Conservation (phyloP, 2,113 vertebrate species). For the Cricetomys ansorgei region DNA sequence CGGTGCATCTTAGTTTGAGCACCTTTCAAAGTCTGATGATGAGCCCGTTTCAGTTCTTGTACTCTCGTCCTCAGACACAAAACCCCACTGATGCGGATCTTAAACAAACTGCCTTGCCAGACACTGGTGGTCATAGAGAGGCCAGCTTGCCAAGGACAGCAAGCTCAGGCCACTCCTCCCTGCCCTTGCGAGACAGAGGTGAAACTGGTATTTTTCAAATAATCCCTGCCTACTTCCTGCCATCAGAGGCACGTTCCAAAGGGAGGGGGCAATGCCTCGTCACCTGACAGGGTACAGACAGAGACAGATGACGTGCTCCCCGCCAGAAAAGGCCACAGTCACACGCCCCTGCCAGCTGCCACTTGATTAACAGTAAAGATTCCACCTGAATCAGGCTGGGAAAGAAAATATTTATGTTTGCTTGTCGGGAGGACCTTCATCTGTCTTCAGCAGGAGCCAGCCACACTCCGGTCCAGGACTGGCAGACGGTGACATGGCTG, state of each 20-base stretch:
- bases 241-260: conserved; percentile 20
- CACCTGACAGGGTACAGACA: conserved; percentile 18
- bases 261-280: not conserved
- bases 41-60: not conserved
- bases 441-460: conserved; percentile 54
- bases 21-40: conserved; percentile 56
- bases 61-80: not conserved
- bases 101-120: conserved; percentile 11
- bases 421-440: conserved; percentile 65
- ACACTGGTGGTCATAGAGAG: not conserved
- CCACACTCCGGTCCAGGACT: not conserved
- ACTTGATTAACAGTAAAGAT: conserved; percentile 71
- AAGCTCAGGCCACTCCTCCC: not conserved
- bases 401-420: conserved; percentile 77
- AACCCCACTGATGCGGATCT: not conserved
- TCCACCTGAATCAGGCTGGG: conserved; percentile 66
- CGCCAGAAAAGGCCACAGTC: conserved; percentile 46
- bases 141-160: conserved; percentile 29
- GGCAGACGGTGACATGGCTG: not conserved
- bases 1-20: conserved; percentile 52
- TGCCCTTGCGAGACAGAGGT: conserved; percentile 18
- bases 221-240: not conserved
- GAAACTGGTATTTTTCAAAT: not conserved
- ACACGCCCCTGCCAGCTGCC: conserved; percentile 67
- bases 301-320: conserved; percentile 39